A percentile compares a stretch with the other conserved stretches of the same genome.
Conservation (phyloP, 2,888 invertebrate species). For the Dicyrtoma fusca region DNA sequence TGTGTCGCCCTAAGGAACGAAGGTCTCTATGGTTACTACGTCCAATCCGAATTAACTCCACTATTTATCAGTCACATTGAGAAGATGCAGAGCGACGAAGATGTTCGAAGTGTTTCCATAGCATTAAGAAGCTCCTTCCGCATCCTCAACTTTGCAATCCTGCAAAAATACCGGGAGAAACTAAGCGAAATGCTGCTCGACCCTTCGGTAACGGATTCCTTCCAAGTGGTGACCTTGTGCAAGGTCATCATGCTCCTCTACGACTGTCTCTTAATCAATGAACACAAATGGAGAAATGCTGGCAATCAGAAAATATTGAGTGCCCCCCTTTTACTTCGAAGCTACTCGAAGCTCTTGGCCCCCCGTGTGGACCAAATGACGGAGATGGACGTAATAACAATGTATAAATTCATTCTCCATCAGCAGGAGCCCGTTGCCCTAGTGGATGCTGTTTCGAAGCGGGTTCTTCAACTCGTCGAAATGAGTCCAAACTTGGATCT, state of each 20-base stretch:
- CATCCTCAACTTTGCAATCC: constrained; percentile 23
- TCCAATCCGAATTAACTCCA: constrained; percentile 43
- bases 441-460: constrained; percentile 39
- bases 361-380: constrained; percentile 34
- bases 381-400: constrained; percentile 43
- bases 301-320: not conserved
- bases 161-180: constrained; percentile 33
- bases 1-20: constrained; percentile 41
- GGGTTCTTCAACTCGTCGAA: constrained; percentile 43
- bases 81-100: constrained; percentile 44
- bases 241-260: constrained; percentile 38
- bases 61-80: constrained; percentile 27
- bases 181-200: constrained; percentile 25
- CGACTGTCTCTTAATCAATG: not conserved
- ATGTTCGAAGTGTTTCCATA: constrained; percentile 45
- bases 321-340: no score
- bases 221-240: constrained; percentile 38
- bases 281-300: no score
- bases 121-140: constrained; percentile 35
- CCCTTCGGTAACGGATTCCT: not conserved
- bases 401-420: constrained; percentile 45
- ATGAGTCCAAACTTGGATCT: constrained; percentile 42
- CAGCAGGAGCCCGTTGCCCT: constrained; percentile 44
- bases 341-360: constrained; percentile 36
- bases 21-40: constrained; percentile 38